Evolutionary conservation across 1,140 invertebrate species (phyloP).

Genomic region (Bombus picipes): DNA sequence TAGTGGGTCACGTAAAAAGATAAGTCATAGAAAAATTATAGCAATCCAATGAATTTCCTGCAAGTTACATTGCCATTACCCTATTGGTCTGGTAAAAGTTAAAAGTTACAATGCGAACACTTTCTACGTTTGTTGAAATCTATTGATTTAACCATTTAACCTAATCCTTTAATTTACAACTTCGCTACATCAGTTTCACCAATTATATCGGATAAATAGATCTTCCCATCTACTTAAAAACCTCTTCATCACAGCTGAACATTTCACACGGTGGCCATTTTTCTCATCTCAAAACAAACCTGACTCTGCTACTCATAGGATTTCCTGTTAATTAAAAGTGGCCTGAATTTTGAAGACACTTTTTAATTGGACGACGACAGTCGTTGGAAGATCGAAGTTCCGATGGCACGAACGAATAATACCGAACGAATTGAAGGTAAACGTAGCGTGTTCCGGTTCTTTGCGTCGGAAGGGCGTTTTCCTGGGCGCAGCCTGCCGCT

Average conservation of each 20-base stretch:
- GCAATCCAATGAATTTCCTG: neutral
- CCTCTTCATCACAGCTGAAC: neutral
- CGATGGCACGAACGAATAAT: constrained; percentile 42
- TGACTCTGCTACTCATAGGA: neutral
- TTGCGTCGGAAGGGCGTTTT: constrained; percentile 48
- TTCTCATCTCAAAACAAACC: neutral
- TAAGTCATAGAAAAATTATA: neutral
- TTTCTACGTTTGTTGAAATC: neutral
- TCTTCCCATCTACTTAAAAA: neutral
- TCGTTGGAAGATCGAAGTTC: neutral
- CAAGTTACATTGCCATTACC: neutral
- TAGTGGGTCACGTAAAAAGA: no score
- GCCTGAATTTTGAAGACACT: neutral
- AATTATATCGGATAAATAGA: no score
- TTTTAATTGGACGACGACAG: constrained; percentile 8
- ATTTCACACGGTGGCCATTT: neutral
- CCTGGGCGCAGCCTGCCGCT: constrained; percentile 60
- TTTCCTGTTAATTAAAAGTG: neutral
- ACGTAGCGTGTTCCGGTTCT: constrained; percentile 27
- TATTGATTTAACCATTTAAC: neutral
- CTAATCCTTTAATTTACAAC: neutral
- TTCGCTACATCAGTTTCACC: no score
- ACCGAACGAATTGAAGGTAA: constrained; percentile 34
- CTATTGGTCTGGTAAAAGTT: neutral
- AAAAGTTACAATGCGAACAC: neutral